phyloP scores from a whole-genome alignment of 2,113 vertebrate species.

The Scomber scombrus region DNA sequence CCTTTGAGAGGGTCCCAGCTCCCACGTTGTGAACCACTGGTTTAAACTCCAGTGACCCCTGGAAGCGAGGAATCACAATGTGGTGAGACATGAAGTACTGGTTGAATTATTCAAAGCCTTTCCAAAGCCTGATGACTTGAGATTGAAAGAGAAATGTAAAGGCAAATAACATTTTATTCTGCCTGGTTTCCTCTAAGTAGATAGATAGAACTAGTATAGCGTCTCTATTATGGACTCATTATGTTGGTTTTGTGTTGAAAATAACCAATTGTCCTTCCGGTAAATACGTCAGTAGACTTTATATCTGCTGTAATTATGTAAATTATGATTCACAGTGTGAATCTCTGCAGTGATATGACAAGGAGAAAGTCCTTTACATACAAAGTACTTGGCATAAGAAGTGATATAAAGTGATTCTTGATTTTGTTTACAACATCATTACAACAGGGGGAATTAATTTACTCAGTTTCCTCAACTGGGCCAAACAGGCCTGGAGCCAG shows the following conservation, averaged over 20 bases:
- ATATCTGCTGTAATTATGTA: background rate
- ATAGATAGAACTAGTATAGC: background rate
- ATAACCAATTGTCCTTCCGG: background rate
- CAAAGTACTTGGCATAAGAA: conserved; percentile 27
- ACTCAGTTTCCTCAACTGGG: conserved; percentile 55
- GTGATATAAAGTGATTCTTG: conserved; percentile 54
- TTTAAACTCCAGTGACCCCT: background rate
- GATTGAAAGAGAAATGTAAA: conserved; percentile 30
- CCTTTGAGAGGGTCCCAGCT: background rate
- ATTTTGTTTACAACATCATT: conserved; percentile 73
- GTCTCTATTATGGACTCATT: background rate
- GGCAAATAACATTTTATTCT: conserved; percentile 2
- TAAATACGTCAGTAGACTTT: background rate
- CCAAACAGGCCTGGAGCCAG: conserved; percentile 71
- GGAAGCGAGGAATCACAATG: conserved; percentile 4
- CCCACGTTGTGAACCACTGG: conserved; percentile 6
- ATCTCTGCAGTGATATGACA: conserved; percentile 10
- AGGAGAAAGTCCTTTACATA: conserved; percentile 20
- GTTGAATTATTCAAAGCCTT: conserved; percentile 39
- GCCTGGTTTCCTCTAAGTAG: background rate
- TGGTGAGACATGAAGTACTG: conserved; percentile 12
- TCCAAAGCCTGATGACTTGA: background rate
- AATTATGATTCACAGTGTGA: background rate
- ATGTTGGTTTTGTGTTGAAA: background rate
- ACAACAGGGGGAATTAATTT: conserved; percentile 71